Conservation (phyloP, 2,888 invertebrate species). For the Cerceris rybyensis region DNA sequence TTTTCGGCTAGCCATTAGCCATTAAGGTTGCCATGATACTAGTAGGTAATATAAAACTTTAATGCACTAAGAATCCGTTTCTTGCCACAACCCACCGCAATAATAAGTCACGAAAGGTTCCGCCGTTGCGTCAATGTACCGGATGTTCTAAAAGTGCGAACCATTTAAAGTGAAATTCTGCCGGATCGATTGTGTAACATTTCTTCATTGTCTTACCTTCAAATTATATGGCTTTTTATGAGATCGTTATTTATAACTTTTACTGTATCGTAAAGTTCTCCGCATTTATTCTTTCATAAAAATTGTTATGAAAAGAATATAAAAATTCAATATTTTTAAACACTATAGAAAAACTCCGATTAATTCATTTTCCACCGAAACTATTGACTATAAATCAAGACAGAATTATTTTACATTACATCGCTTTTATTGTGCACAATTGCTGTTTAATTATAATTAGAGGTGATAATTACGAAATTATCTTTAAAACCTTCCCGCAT, state of each 20-base stretch:
- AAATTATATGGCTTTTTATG: background rate
- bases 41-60: background rate
- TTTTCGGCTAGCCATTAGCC: background rate
- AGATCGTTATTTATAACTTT: too few species aligned
- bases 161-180: background rate
- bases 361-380: too few species aligned
- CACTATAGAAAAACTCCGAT: too few species aligned
- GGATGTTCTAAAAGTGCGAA: slow-evolving; percentile 12
- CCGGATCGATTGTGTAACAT: background rate
- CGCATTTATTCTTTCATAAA: too few species aligned
- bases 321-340: too few species aligned
- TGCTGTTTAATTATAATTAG: too few species aligned
- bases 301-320: too few species aligned
- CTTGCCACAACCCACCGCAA: background rate
- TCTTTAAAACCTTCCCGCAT: background rate
- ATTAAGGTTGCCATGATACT: slow-evolving; percentile 1
- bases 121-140: slow-evolving; percentile 3
- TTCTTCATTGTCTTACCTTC: background rate
- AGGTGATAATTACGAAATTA: too few species aligned
- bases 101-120: slow-evolving; percentile 4
- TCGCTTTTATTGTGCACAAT: too few species aligned
- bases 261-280: too few species aligned
- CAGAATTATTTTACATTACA: too few species aligned
- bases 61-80: slow-evolving; percentile 6
- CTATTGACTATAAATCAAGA: too few species aligned